Evolutionary conservation across 2,797 vertebrate species (phyloP).

Genomic region (Chrosomus eos): DNA sequence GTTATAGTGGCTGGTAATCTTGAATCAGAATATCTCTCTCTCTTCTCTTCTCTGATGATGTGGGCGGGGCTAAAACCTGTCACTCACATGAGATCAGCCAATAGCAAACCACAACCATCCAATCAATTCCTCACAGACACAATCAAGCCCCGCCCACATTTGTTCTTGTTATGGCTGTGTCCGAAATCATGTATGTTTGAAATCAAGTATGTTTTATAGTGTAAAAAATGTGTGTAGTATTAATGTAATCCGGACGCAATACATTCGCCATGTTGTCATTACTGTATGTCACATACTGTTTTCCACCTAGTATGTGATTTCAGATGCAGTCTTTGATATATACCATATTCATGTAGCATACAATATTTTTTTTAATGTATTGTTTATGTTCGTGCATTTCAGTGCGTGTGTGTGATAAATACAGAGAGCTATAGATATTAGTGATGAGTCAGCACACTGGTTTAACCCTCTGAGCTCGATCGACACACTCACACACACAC

Average conservation of each 20-base stretch:
- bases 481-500: background rate
- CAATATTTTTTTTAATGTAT: background rate
- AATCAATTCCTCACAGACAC: background rate
- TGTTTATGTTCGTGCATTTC: background rate
- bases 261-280: no score
- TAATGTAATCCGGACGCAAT: no score
- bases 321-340: background rate
- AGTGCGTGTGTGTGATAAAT: background rate
- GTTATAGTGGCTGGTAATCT: background rate
- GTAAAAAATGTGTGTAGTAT: no score
- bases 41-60: background rate
- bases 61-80: background rate
- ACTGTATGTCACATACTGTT: background rate
- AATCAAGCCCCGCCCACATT: background rate
- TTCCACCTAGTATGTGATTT: background rate
- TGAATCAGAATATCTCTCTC: background rate
- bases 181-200: no score
- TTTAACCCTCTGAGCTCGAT: slow-evolving; percentile 24
- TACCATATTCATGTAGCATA: background rate
- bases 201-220: fast-evolving
- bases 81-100: background rate
- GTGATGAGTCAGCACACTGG: slow-evolving; percentile 31
- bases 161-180: no score
- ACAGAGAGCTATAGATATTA: background rate
- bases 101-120: background rate